A percentile compares a stretch with the other conserved stretches of the same genome.
Conservation (phyloP, 1,140 invertebrate genomes). For the Danaus melanippus region DNA sequence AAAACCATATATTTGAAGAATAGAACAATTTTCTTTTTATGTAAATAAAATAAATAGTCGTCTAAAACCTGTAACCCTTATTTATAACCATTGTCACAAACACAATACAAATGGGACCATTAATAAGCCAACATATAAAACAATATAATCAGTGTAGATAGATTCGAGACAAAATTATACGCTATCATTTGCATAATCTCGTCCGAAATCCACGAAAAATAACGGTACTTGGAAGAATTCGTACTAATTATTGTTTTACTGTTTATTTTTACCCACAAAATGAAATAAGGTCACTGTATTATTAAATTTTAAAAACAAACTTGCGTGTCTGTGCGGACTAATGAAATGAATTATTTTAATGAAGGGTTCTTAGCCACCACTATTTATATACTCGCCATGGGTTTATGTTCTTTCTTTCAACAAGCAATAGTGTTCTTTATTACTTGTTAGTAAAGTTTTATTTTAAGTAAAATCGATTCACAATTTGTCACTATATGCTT, state of each 20-base stretch:
- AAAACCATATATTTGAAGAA: too few relatives aligned
- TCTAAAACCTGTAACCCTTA: too few relatives aligned
- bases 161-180: conserved; percentile 12
- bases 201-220: conserved; percentile 18
- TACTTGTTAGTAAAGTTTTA: conserved; percentile 1
- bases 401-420: conserved; percentile 8
- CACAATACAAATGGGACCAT: not conserved
- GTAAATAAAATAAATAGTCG: too few relatives aligned
- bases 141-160: conserved; percentile 10
- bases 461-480: not conserved
- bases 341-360: conserved; percentile 39
- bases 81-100: too few relatives aligned
- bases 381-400: conserved; percentile 26
- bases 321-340: conserved; percentile 29
- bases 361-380: conserved; percentile 27
- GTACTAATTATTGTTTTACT: conserved; percentile 26
- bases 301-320: conserved; percentile 36
- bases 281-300: conserved; percentile 32
- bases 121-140: conserved; percentile 11
- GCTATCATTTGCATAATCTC: conserved; percentile 26
- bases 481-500: conserved; percentile 11
- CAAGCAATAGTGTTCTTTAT: conserved; percentile 6
- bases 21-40: too few relatives aligned
- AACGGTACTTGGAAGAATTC: conserved; percentile 17
- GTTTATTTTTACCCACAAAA: conserved; percentile 27